Percentiles rank a stretch among this genome's conserved stretches.
phyloP scores from a whole-genome alignment of 1,140 invertebrate species.

The Temnothorax longispinosus region DNA sequence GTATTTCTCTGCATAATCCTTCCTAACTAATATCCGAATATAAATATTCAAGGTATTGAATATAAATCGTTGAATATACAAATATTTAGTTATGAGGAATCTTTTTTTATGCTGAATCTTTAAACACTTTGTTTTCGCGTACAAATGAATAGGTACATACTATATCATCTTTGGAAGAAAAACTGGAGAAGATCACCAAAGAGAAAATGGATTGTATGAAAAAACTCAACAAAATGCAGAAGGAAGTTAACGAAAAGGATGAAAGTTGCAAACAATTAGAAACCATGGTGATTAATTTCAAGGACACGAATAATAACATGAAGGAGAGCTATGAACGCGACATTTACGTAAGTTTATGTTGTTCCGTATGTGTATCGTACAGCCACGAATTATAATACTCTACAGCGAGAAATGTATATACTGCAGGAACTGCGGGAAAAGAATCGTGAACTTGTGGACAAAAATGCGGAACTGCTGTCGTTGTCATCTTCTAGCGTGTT shows the following conservation, averaged over 20 bases:
- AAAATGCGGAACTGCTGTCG: conserved; percentile 33
- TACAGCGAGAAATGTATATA: neutral
- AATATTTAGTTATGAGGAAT: neutral
- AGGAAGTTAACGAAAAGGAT: conserved; percentile 25
- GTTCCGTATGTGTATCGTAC: neutral
- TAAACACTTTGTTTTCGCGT: neutral
- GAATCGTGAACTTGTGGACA: conserved; percentile 13
- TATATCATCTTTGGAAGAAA: conserved; percentile 26
- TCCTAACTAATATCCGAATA: neutral
- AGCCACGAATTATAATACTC: neutral
- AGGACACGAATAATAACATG: neutral
- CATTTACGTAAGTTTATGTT: conserved; percentile 24
- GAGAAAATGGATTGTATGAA: neutral
- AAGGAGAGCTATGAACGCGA: conserved; percentile 8
- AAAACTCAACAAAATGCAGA: neutral
- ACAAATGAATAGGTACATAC: conserved; percentile 31
- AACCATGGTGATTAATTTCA: neutral
- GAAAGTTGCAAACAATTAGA: neutral
- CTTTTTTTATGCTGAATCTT: neutral
- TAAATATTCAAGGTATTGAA: neutral
- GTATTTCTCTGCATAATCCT: neutral
- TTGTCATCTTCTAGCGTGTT: neutral
- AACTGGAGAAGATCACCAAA: conserved; percentile 28
- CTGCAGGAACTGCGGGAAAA: conserved; percentile 27
- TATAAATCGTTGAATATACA: neutral